phyloP scores from a whole-genome alignment of 2,797 vertebrate genomes.

The Fratercula arctica region DNA sequence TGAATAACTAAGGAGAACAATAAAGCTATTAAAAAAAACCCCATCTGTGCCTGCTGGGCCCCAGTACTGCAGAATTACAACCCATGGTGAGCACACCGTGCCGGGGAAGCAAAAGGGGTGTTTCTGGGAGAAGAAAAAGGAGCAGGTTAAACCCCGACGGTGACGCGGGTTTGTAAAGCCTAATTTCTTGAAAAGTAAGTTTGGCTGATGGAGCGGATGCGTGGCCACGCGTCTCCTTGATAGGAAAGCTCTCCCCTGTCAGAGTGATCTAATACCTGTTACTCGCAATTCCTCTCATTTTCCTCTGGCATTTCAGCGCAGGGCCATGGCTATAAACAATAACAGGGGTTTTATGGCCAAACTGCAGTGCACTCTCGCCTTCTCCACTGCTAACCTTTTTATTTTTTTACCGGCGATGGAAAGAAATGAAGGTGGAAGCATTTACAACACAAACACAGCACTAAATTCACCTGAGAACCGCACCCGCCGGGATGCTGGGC shows the following conservation, averaged over 20 bases:
- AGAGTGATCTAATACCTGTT: conserved; percentile 34
- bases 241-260: conserved; percentile 43
- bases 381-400: not conserved
- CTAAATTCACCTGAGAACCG: not conserved
- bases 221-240: not conserved
- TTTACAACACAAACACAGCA: conserved; percentile 40
- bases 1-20: not conserved
- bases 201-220: conserved; percentile 2
- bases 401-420: not conserved
- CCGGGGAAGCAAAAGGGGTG: no score
- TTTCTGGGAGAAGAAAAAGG: not conserved
- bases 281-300: conserved; percentile 41
- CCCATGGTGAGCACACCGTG: fast-evolving
- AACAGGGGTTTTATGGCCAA: not conserved
- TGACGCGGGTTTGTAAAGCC: conserved; percentile 26
- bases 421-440: not conserved
- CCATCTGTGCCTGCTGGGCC: not conserved
- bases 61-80: not conserved
- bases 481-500: not conserved
- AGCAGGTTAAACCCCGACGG: not conserved
- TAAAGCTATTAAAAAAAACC: not conserved
- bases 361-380: not conserved
- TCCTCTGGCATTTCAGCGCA: conserved; percentile 2
- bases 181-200: conserved; percentile 55
- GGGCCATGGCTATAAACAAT: conserved; percentile 39